Evolutionary conservation across 2,113 vertebrate genomes (phyloP).

Genomic region (Chitala chitala): DNA sequence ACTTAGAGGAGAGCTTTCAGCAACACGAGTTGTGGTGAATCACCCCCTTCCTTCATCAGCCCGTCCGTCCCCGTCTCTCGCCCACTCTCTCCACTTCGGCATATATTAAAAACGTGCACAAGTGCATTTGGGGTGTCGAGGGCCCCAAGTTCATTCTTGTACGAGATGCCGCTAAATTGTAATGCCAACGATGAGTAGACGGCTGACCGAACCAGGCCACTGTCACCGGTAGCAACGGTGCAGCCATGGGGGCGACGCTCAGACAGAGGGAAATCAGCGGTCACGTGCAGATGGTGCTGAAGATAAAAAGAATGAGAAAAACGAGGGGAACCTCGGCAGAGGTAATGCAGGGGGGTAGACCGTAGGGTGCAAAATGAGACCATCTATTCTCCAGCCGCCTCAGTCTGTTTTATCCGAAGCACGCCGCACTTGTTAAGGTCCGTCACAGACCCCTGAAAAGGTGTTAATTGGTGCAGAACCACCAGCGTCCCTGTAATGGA

Average conservation of each 20-base stretch:
- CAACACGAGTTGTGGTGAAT: no score
- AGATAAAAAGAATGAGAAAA: background rate
- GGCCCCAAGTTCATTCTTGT: background rate
- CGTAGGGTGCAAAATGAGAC: background rate
- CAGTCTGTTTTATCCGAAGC: background rate
- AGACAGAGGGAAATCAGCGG: conserved; percentile 1
- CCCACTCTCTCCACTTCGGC: no score
- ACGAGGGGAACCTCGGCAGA: background rate
- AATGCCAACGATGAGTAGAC: background rate
- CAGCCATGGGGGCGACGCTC: background rate
- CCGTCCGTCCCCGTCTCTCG: no score
- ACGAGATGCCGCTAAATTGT: background rate
- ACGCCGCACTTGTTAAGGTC: background rate
- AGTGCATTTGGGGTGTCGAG: no score
- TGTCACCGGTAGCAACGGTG: no score
- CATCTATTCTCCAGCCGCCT: background rate
- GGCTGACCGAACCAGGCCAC: background rate
- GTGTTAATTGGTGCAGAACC: background rate
- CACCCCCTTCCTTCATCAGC: no score
- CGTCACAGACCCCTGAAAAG: background rate
- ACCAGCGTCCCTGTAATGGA: background rate
- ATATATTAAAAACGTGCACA: no score
- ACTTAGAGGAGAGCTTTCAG: background rate
- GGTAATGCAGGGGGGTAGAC: background rate
- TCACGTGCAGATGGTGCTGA: background rate